Evolutionary conservation across 2,888 invertebrate species (phyloP), one percentile per base, ranked within the genome.

Genomic region (Calephelis perditalis): DNA sequence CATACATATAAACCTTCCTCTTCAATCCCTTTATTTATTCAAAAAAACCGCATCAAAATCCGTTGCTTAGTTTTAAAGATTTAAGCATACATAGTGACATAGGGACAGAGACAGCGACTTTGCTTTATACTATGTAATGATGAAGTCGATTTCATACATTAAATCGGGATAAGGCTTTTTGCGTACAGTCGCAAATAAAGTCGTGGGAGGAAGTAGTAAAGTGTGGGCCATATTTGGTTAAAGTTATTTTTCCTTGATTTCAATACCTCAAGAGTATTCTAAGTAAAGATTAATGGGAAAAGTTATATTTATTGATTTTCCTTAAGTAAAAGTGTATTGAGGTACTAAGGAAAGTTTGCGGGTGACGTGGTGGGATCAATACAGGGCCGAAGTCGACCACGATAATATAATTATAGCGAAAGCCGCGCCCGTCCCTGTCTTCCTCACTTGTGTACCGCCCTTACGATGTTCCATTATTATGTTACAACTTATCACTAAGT

Each of bases 301-400:
- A 52, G 52, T 52, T 52, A 11, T 49, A 52, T 52, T 52, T 52
- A 52, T 52, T 52, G 52, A 52, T 52, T 52, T 52, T 52, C 52
- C 52, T 26, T 11, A 26, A 52, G 52, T 52, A 52, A 52, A 52
- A 52, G 52, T 52, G 35, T 35, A 26, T 52, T 35, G 9, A 26
- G 26, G 49, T 15, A 47, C 49, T 26, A 35, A 49, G 49, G 49
- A 52, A 52, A 52, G 52, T 52, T 52, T 52, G 52, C 52, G 52
- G 10, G 77, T 81, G 81, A 81, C 78, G 78, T 80, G 76, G 79
- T 81, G 81, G 82, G 82, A 84, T 86, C 84, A 84, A 85, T 86
- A 84, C 76, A 63, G 71, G 70, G 74, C 71, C 71, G 68, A 72
- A 77, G 73, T 75, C 76, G 73, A 74, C 71, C 68, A 69, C 76